Evolutionary conservation across 2,797 vertebrate species (phyloP), one percentile per base, ranked within the genome.

Genomic region (Coranthus polyacanthus): DNA sequence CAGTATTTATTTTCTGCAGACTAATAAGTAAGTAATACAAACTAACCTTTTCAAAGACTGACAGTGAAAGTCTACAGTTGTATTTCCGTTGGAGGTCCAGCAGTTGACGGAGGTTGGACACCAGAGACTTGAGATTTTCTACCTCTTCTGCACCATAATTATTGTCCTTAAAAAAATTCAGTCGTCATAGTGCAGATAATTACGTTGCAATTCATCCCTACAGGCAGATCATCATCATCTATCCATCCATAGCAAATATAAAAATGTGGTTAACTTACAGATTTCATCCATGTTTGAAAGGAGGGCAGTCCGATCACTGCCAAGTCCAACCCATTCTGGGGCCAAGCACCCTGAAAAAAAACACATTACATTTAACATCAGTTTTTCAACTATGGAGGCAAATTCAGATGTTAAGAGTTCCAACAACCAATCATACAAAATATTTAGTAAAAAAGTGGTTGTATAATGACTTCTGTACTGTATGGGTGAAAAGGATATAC

Each of bases 251-350:
- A 41, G 2, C 1, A 50, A n/a, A 68, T 26, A 74, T 2, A 6
- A 13, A 20, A 2, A 7, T 15, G 16, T 13, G 16, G 11, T 15
- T 2, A 57, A 82, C 92, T 92, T 92, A 99, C 96, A 93, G 91
- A 89, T 79, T 92, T 92, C 79, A 92, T 92, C 93, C 93, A 95
- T 12, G 88, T 90, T 93, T 93, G 95, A 42, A 94, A 90, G 29
- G 95, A 85, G 0, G 92, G 90, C 57, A 96, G 67, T 57, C 93
- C 95, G 44, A 97, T 77, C 65, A 96, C 92, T 44, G 97, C 96
- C 85, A 99, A 75, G 38, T 95, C 90, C 76, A 98, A 93, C 51
- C 97, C 98, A 29, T 99, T 99, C 78, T 97, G 95, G 51, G 98
- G 98, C 98, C 98, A 99, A 61, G 93, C 90, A 75, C 83, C 87